Conservation (phyloP, 2,797 vertebrate genomes). For the Mallotus villosus region DNA sequence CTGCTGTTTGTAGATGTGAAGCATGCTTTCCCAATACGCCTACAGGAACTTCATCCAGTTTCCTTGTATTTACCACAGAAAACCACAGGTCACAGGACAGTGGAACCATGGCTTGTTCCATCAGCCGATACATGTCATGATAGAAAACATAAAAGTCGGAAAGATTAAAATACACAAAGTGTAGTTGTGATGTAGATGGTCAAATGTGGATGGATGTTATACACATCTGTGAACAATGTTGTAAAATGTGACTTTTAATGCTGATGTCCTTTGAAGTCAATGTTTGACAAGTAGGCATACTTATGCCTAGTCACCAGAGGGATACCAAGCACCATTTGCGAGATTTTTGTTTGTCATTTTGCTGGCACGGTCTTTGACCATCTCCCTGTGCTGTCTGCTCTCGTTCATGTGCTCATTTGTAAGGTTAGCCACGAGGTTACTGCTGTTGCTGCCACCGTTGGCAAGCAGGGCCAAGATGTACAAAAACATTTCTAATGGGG, state of each 20-base stretch:
- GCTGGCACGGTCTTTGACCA: not conserved
- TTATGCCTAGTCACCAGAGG: not conserved
- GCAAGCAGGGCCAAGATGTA: constrained; percentile 21
- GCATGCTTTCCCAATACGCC: constrained; percentile 11
- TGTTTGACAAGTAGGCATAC: not conserved
- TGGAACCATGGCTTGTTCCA: constrained; percentile 1
- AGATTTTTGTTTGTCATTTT: not conserved
- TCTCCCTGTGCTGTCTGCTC: constrained; percentile 1
- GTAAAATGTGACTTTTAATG: not conserved
- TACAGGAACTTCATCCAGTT: constrained; percentile 27
- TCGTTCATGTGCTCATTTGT: constrained; percentile 29
- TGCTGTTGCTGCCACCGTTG: constrained; percentile 20
- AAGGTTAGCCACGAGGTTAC: constrained; percentile 20
- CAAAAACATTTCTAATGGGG: constrained; percentile 29
- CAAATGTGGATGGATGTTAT: too few species aligned
- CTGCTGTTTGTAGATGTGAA: not conserved
- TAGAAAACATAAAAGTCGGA: not conserved
- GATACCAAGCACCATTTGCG: not conserved
- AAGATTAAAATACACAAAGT: too few species aligned
- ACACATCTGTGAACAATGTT: not conserved
- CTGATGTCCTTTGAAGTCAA: not conserved
- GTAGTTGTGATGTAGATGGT: too few species aligned
- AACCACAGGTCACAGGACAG: not conserved
- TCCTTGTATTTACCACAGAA: constrained; percentile 10
- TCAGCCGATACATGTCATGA: not conserved